Conservation (phyloP, 2,797 vertebrate genomes). For the Octomys mimax region DNA sequence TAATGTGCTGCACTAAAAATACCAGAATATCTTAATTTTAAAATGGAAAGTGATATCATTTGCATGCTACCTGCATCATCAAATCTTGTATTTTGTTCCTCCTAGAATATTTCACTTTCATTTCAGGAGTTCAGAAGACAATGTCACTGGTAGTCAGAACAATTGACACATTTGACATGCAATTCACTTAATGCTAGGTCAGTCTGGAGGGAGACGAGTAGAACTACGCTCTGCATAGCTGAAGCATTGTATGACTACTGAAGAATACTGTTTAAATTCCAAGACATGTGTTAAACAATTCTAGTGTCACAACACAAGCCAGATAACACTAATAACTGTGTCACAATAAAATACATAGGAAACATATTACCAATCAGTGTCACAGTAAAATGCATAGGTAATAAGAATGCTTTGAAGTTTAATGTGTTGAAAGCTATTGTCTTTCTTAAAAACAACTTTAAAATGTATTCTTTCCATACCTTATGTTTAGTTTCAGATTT, state of each 20-base stretch:
- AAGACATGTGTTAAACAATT: conserved; percentile 75
- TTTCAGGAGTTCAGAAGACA: conserved; percentile 66
- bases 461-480: conserved; percentile 37
- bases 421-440: not conserved
- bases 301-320: conserved; percentile 71
- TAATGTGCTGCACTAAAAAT: not conserved
- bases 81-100: not conserved
- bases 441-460: not conserved
- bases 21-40: not conserved
- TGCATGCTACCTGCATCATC: conserved; percentile 53
- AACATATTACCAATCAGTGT: conserved; percentile 43
- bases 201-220: conserved; percentile 69
- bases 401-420: conserved; percentile 62
- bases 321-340: conserved; percentile 67
- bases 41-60: not conserved
- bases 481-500: conserved; percentile 70
- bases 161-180: conserved; percentile 73
- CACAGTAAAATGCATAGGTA: conserved; percentile 56
- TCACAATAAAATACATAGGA: conserved; percentile 59
- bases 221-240: not conserved
- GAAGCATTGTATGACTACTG: not conserved
- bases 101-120: not conserved
- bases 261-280: conserved; percentile 72
- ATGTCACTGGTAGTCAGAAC: conserved; percentile 64
- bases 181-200: conserved; percentile 81